phyloP scores from a whole-genome alignment of 2,113 vertebrate species.

The Diglossa brunneiventris region DNA sequence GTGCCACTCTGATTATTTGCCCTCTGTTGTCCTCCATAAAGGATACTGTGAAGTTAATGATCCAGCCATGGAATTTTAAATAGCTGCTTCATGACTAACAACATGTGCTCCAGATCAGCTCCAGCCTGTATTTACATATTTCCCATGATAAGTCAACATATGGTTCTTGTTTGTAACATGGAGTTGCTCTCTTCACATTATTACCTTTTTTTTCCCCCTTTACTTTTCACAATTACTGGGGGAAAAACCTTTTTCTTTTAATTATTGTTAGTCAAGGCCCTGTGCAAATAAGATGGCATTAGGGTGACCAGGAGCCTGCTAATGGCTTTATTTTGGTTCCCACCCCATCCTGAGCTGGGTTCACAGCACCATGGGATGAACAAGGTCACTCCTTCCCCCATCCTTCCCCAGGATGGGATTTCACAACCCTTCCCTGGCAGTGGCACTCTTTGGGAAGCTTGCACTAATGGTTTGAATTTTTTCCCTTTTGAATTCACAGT shows the following conservation, averaged over 20 bases:
- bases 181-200: slow-evolving; percentile 49
- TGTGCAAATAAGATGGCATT: not conserved
- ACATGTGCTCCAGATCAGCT: slow-evolving; percentile 75
- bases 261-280: slow-evolving; percentile 12
- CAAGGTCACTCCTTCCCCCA: not conserved
- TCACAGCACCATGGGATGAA: not conserved
- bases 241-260: slow-evolving; percentile 1
- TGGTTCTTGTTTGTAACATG: slow-evolving; percentile 75
- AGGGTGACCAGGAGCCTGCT: not conserved
- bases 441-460: not conserved
- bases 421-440: not conserved
- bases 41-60: slow-evolving; percentile 63
- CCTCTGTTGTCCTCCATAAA: slow-evolving; percentile 23
- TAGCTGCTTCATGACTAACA: slow-evolving; percentile 75
- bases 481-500: not conserved
- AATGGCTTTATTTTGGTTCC: not conserved
- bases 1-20: not conserved
- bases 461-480: not conserved
- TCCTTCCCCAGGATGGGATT: not conserved
- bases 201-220: not conserved
- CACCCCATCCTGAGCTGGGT: not conserved
- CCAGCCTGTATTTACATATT: slow-evolving; percentile 76
- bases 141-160: slow-evolving; percentile 79
- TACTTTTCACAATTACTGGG: not conserved
- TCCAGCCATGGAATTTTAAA: slow-evolving; percentile 47